Evolutionary conservation across 1,140 invertebrate species (phyloP).

Genomic region (Drosophila obscura): DNA sequence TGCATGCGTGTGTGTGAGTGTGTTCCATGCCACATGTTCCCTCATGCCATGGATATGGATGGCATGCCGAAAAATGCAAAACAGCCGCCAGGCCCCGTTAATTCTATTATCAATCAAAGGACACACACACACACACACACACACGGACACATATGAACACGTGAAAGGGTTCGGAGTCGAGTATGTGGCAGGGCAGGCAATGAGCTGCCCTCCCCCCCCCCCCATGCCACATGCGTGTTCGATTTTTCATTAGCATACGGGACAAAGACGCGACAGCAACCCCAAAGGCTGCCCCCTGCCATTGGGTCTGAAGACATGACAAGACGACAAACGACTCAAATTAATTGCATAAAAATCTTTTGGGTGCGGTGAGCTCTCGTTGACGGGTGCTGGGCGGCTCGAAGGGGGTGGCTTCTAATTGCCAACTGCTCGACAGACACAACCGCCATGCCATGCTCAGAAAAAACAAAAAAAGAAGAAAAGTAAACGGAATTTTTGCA

Average conservation of each 20-base stretch:
- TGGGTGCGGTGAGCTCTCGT: conserved; percentile 25
- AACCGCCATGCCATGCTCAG: not conserved
- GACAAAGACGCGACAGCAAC: conserved; percentile 21
- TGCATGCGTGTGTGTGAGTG: not conserved
- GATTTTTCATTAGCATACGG: conserved; percentile 80
- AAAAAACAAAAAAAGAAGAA: not conserved
- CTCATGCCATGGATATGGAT: not conserved
- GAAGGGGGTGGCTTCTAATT: conserved; percentile 57
- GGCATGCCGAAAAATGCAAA: conserved; percentile 76
- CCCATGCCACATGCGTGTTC: conserved; percentile 59
- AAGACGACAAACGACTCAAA: conserved; percentile 76
- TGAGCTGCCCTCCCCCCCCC: not conserved
- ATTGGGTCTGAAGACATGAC: conserved; percentile 51
- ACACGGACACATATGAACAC: conserved; percentile 11
- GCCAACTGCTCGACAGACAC: conserved; percentile 67
- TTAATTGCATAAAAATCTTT: conserved; percentile 80
- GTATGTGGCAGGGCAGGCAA: not conserved
- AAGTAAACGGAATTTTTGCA: conserved; percentile 62
- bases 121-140: conserved; percentile 5
- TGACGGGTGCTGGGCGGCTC: not conserved
- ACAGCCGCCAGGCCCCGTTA: conserved; percentile 59
- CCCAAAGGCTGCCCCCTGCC: conserved; percentile 26
- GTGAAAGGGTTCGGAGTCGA: conserved; percentile 12
- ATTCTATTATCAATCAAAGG: conserved; percentile 80
- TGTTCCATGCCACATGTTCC: conserved; percentile 22